Percentiles rank a stretch among this genome's conserved stretches.
phyloP scores from a whole-genome alignment of 2,888 invertebrate genomes.

The Anodontia alba region DNA sequence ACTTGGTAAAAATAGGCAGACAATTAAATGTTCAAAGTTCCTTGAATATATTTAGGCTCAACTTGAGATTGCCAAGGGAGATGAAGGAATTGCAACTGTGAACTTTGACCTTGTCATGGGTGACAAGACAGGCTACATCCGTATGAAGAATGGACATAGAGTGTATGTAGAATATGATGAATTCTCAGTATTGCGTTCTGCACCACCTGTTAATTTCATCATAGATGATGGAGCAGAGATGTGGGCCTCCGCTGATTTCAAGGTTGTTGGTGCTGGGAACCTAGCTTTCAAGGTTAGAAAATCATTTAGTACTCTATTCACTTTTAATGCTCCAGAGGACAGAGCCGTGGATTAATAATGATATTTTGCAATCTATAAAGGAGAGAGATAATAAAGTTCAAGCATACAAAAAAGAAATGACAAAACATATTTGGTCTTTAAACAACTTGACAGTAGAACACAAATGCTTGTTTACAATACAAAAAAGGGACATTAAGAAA shows the following conservation, averaged over 20 bases:
- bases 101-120: slow-evolving; percentile 70
- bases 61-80: slow-evolving; percentile 62
- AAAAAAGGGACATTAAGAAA: no score
- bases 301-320: no score
- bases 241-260: slow-evolving; percentile 67
- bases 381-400: no score
- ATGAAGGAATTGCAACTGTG: slow-evolving; percentile 42
- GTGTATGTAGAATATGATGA: slow-evolving; percentile 68
- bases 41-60: slow-evolving; percentile 69
- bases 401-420: no score
- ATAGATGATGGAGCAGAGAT: slow-evolving; percentile 64
- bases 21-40: no score
- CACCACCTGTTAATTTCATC: slow-evolving; percentile 71
- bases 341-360: no score
- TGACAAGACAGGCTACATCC: slow-evolving; percentile 68
- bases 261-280: slow-evolving; percentile 62
- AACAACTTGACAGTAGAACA: no score
- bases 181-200: slow-evolving; percentile 59
- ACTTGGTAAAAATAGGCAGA: no score
- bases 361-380: no score
- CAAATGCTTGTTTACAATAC: no score
- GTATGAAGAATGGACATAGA: slow-evolving; percentile 58
- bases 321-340: no score
- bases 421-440: no score
- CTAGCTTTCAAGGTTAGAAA: slow-evolving; percentile 62